phyloP scores from a whole-genome alignment of 2,888 invertebrate genomes.

The Branchinecta sandiegonensis region DNA sequence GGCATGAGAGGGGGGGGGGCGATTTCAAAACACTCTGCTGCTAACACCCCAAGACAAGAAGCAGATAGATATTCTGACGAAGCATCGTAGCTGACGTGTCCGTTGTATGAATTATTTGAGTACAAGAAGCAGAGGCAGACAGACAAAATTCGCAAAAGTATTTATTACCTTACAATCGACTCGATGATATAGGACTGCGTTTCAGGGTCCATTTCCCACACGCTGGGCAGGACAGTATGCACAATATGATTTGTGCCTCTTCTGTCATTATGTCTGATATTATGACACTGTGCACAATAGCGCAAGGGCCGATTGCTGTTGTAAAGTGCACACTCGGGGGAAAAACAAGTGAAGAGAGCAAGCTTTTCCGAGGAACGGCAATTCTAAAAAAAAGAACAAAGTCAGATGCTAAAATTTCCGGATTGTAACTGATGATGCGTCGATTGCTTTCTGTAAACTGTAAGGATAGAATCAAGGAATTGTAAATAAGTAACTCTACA shows the following conservation, averaged over 20 bases:
- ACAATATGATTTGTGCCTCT: conserved; percentile 79
- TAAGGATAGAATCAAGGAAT: too few species aligned
- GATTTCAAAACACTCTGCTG: too few species aligned
- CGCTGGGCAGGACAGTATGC: conserved; percentile 67
- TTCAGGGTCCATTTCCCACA: conserved; percentile 78
- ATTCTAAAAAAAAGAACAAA: conserved; percentile 49
- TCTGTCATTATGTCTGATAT: conserved; percentile 69
- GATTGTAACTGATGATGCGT: too few species aligned
- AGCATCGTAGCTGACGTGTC: too few species aligned
- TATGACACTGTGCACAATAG: conserved; percentile 77
- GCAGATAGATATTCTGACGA: too few species aligned
- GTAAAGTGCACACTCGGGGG: conserved; percentile 87
- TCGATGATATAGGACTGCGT: conserved; percentile 87
- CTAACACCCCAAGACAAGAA: too few species aligned
- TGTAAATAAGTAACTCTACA: too few species aligned
- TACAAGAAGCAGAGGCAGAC: too few species aligned
- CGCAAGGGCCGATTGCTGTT: conserved; percentile 93
- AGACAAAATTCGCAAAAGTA: conserved; percentile 15
- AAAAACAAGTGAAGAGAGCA: conserved; percentile 90
- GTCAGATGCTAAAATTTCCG: too few species aligned
- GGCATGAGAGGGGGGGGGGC: too few species aligned
- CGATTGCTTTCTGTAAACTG: too few species aligned
- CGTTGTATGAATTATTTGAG: too few species aligned
- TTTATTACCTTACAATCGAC: conserved; percentile 65
- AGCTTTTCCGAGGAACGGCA: conserved; percentile 80